phyloP scores from a whole-genome alignment of 2,113 vertebrate genomes.

The Chaetops frenatus region DNA sequence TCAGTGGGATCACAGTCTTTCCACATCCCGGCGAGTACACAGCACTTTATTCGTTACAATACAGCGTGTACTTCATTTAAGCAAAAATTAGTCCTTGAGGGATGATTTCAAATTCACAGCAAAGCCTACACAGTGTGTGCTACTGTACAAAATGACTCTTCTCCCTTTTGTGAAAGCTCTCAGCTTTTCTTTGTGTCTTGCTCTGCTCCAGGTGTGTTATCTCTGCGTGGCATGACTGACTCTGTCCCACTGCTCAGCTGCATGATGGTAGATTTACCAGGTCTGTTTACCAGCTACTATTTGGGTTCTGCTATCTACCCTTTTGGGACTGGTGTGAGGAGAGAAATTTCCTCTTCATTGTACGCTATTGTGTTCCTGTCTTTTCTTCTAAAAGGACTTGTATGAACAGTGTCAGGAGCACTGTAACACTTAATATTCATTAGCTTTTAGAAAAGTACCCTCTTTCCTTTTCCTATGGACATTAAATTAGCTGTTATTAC shows the following conservation, averaged over 20 bases:
- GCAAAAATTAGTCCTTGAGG: conserved; percentile 39
- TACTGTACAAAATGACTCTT: conserved; percentile 11
- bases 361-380: conserved; percentile 28
- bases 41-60: background rate
- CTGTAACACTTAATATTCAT: conserved; percentile 42
- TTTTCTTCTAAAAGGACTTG: conserved; percentile 26
- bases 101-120: conserved; percentile 1
- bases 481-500: conserved; percentile 57
- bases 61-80: conserved; percentile 51
- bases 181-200: background rate
- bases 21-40: background rate
- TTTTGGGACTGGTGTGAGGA: conserved; percentile 26
- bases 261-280: conserved; percentile 35
- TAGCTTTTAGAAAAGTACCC: conserved; percentile 28
- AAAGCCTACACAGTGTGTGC: background rate
- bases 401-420: background rate
- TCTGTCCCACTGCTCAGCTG: conserved; percentile 25
- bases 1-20: conserved; percentile 4
- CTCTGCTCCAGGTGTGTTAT: conserved; percentile 25
- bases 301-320: conserved; percentile 24
- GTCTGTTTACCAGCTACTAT: conserved; percentile 60
- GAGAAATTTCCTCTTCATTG: conserved; percentile 47
- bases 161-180: background rate
- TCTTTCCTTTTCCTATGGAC: conserved; percentile 11
- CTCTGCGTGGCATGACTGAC: conserved; percentile 28